Evolutionary conservation across 2,113 vertebrate genomes (phyloP).

Genomic region (Oxyura jamaicensis): DNA sequence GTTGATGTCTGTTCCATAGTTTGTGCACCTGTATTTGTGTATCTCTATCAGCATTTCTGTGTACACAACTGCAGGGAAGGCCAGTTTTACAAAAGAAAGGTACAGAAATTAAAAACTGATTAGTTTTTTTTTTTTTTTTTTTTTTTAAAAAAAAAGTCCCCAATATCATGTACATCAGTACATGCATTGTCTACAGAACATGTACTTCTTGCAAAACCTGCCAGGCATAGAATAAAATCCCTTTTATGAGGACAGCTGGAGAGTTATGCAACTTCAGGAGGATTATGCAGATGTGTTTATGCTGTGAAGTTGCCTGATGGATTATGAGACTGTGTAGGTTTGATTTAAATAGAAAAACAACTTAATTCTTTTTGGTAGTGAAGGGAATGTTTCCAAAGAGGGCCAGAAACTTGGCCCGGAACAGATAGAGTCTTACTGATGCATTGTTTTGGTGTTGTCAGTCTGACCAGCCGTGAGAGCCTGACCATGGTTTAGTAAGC

Average conservation of each 20-base stretch:
- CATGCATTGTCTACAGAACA: neutral
- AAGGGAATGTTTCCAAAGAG: slow-evolving; percentile 19
- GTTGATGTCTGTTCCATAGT: neutral
- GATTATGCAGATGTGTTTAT: slow-evolving; percentile 68
- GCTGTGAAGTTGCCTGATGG: slow-evolving; percentile 65
- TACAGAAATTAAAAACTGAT: slow-evolving; percentile 19
- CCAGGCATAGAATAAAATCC: slow-evolving; percentile 67
- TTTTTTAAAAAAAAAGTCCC: neutral
- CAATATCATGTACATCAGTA: neutral
- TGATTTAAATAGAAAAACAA: slow-evolving; percentile 61
- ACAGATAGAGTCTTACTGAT: neutral
- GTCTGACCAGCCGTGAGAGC: neutral
- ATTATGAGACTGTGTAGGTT: slow-evolving; percentile 50
- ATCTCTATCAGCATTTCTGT: too few species aligned
- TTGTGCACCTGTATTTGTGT: neutral
- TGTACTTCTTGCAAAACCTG: slow-evolving; percentile 49
- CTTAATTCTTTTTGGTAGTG: slow-evolving; percentile 27
- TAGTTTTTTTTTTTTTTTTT: neutral
- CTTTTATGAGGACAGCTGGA: slow-evolving; percentile 72
- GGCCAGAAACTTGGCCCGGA: neutral
- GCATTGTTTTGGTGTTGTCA: neutral
- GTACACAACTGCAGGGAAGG: neutral
- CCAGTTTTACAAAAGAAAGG: slow-evolving; percentile 5
- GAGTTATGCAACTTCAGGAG: slow-evolving; percentile 72
- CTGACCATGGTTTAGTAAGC: neutral